phyloP scores from a whole-genome alignment of 1,140 invertebrate species.

The Rhopalosiphum maidis region DNA sequence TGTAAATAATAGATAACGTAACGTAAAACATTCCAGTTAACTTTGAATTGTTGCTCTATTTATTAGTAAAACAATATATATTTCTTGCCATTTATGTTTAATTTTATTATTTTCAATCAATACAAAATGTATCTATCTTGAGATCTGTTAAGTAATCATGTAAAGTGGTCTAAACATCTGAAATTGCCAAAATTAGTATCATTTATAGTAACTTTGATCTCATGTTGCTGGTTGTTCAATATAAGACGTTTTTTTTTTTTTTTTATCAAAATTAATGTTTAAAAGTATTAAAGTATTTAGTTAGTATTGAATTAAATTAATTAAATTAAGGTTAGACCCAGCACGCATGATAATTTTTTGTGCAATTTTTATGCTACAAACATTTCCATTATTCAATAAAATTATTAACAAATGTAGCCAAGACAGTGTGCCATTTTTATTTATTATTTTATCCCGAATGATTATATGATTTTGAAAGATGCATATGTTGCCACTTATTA shows the following conservation, averaged over 20 bases:
- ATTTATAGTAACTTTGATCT: constrained; percentile 55
- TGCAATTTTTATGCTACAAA: constrained; percentile 30
- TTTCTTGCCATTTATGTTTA: constrained; percentile 56
- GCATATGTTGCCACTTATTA: constrained; percentile 45
- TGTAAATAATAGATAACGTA: constrained; percentile 50
- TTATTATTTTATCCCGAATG: neutral
- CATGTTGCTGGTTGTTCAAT: constrained; percentile 55
- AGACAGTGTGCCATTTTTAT: constrained; percentile 49
- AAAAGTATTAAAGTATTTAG: constrained; percentile 52
- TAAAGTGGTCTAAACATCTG: constrained; percentile 29
- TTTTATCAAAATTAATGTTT: constrained; percentile 57
- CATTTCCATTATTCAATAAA: neutral
- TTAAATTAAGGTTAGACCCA: constrained; percentile 46
- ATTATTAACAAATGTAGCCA: constrained; percentile 6
- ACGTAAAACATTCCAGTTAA: constrained; percentile 52
- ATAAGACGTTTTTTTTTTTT: constrained; percentile 30
- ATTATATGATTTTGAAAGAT: constrained; percentile 11
- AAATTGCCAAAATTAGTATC: constrained; percentile 56
- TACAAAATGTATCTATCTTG: constrained; percentile 12
- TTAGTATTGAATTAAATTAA: constrained; percentile 46
- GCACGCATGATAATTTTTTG: constrained; percentile 45
- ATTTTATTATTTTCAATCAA: constrained; percentile 35
- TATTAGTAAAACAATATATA: constrained; percentile 45
- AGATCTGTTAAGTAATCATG: constrained; percentile 42
- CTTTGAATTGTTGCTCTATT: constrained; percentile 43